Base-by-base conservation (phyloP, 2,797 vertebrate species). In the Parauchenoglanis ngamensis region DNA sequence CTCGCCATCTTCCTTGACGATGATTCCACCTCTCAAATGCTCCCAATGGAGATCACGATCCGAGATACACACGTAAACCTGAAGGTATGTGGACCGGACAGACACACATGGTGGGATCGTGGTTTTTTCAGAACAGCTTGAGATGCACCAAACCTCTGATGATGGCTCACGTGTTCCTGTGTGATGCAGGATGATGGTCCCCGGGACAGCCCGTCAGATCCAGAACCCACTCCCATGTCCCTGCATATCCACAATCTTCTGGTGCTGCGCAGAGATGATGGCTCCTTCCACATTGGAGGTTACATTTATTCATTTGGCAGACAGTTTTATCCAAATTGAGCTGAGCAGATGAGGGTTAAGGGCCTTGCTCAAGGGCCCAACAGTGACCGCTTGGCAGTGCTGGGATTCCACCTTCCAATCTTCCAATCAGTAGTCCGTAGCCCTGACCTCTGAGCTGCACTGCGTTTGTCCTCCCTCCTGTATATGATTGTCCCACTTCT, bases 31-130 rank as follows among this genome's bases (percentile, higher is more conserved):
- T 94, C 97, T 44, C 96, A 97, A 92, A 97, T 98, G 87, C 96
- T 99, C 94, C 98, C 98, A 85, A 98, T 99, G 98, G 97, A 97
- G 94, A 98, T 99, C 94, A 96, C 96, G 89, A 93, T 99, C 94
- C 96, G 93, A 91, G 97, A 98, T 92, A 95, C 96, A 19, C 96
- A 95, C 89, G 93, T 99, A 91, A 94, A 98, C 91, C 91, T 99
- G 84, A 97, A 97, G 96, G 98, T 98, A 95, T 6, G 28, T 57
- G 12, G 0, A 56, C 76, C 35, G 8, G 52, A 28, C n/a, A 17
- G 73, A 80, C 11, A 13, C 31, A 61, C 19, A 6, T n/a, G n/a
- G n/a, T 31, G 4, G 28, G 10, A 79, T 35, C 56, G 8, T 79
- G 56, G 35, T 61, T 61, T 80, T 17, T 44, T 61, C 35, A 81